Evolutionary conservation across 1,140 invertebrate genomes (phyloP).

Genomic region (Bactericera cockerelli): DNA sequence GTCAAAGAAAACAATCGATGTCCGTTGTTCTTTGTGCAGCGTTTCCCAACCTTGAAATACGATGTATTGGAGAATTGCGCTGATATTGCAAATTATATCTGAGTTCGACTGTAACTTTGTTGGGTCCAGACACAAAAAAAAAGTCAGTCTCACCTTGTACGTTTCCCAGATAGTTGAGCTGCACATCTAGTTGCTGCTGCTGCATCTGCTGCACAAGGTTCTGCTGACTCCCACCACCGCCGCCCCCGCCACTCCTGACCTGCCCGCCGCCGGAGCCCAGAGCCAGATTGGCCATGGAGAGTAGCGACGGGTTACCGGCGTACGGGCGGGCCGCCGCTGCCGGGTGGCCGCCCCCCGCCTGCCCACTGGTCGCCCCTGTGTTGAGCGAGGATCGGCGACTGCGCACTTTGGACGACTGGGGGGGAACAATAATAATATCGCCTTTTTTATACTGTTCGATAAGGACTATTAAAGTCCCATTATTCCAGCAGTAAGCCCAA

Average conservation of each 20-base stretch:
- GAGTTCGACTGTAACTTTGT: too few species aligned
- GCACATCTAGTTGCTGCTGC: neutral
- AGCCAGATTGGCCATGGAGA: constrained; percentile 24
- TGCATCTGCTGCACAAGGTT: neutral
- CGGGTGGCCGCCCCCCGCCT: constrained; percentile 23
- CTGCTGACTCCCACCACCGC: too few species aligned
- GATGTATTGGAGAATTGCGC: too few species aligned
- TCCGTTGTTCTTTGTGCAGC: too few species aligned
- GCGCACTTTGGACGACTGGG: constrained; percentile 17
- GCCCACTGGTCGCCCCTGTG: constrained; percentile 29
- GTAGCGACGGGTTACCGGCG: constrained; percentile 20
- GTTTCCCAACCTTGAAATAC: too few species aligned
- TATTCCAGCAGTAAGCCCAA: too few species aligned
- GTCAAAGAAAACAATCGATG: too few species aligned
- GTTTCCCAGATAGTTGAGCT: neutral
- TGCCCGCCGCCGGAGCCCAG: constrained; percentile 29
- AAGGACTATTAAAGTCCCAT: too few species aligned
- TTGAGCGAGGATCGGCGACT: constrained; percentile 32
- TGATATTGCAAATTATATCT: too few species aligned
- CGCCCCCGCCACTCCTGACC: constrained; percentile 23
- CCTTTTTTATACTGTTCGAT: too few species aligned
- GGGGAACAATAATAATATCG: neutral
- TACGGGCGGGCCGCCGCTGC: constrained; percentile 16
- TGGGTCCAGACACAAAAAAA: too few species aligned
- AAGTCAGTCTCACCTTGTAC: too few species aligned